phyloP scores from a whole-genome alignment of 2,797 vertebrate genomes.

The Acestrorhynchus altus region DNA sequence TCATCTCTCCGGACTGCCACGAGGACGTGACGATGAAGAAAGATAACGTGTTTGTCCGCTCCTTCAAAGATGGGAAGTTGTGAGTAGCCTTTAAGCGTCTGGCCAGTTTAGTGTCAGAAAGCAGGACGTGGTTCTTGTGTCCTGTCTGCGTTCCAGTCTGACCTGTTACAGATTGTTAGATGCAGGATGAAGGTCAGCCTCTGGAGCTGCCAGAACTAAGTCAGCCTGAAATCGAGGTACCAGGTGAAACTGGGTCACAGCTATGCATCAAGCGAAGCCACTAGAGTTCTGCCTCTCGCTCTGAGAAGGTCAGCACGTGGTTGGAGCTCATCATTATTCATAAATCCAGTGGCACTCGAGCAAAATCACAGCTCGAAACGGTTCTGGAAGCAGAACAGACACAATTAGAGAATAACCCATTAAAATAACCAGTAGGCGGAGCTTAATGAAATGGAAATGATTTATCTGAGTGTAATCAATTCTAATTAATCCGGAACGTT shows the following conservation, averaged over 20 bases:
- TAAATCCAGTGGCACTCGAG: no score
- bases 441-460: no score
- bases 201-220: neutral
- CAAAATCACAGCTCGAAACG: no score
- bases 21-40: slow-evolving; percentile 82
- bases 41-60: slow-evolving; percentile 83
- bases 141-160: neutral
- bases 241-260: neutral
- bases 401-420: no score
- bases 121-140: neutral
- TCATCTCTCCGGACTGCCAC: slow-evolving; percentile 83
- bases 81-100: slow-evolving; percentile 66
- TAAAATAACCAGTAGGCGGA: no score
- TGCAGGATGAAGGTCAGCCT: neutral
- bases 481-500: no score
- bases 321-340: no score
- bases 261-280: neutral
- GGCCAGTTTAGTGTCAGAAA: neutral
- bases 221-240: neutral
- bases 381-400: no score
- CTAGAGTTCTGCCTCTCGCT: no score
- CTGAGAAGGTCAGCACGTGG: no score
- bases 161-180: neutral
- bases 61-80: slow-evolving; percentile 86
- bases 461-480: no score